phyloP scores from a whole-genome alignment of 2,113 vertebrate genomes.

The Dolichallabes microphthalmus region DNA sequence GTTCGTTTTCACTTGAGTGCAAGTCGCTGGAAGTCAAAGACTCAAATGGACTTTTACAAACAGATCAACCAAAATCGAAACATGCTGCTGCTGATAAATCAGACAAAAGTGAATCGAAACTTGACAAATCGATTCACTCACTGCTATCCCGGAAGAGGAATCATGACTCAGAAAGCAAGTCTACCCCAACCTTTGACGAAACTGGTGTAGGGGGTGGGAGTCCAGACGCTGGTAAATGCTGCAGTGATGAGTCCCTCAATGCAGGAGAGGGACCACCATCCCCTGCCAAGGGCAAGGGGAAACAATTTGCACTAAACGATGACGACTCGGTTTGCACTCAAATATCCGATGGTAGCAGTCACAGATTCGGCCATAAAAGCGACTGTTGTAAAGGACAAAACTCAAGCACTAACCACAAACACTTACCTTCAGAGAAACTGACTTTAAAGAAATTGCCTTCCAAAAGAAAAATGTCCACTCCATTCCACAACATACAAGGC shows the following conservation, averaged over 20 bases:
- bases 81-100: conserved; percentile 60
- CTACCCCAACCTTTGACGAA: conserved; percentile 74
- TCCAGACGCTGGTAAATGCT: conserved; percentile 60
- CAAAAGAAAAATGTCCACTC: conserved; percentile 73
- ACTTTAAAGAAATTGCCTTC: conserved; percentile 69
- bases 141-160: conserved; percentile 77
- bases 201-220: conserved; percentile 70
- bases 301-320: conserved; percentile 67
- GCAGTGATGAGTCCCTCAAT: conserved; percentile 63
- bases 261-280: conserved; percentile 38
- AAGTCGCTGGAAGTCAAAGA: conserved; percentile 56
- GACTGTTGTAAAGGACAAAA: conserved; percentile 9
- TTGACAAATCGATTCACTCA: conserved; percentile 82
- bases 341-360: conserved; percentile 7
- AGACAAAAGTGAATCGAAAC: conserved; percentile 80
- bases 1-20: conserved; percentile 5
- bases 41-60: conserved; percentile 81
- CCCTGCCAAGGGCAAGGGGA: conserved; percentile 32
- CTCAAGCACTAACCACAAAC: conserved; percentile 1
- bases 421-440: conserved; percentile 8
- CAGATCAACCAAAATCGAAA: conserved; percentile 81
- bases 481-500: conserved; percentile 81
- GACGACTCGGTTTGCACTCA: conserved; percentile 57
- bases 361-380: conserved; percentile 7
- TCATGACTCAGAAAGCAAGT: conserved; percentile 63